Evolutionary conservation across 1,140 invertebrate species (phyloP).

Genomic region (Galleria mellonella): DNA sequence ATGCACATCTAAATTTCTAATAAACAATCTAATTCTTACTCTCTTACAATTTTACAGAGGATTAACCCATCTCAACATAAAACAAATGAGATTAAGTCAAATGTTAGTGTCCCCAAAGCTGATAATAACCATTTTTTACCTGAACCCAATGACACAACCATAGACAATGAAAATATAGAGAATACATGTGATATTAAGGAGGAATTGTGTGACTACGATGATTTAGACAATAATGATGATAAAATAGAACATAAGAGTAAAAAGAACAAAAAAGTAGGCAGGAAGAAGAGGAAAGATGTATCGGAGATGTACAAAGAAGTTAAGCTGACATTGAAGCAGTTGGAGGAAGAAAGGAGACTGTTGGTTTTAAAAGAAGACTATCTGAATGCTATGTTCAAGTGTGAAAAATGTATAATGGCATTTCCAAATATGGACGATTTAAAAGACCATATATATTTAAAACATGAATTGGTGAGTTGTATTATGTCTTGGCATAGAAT

Average conservation of each 20-base stretch:
- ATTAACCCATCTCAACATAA: too few species aligned
- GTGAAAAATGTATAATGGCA: constrained; percentile 40
- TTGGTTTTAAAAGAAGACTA: constrained; percentile 34
- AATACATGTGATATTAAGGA: background rate
- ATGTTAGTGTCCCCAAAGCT: too few species aligned
- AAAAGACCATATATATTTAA: constrained; percentile 37
- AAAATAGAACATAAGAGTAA: constrained; percentile 7
- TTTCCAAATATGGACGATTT: constrained; percentile 55
- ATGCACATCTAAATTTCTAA: too few species aligned
- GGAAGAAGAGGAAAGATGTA: constrained; percentile 2
- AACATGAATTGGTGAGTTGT: constrained; percentile 46
- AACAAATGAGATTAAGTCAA: too few species aligned
- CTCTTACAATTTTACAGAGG: too few species aligned
- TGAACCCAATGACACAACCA: too few species aligned
- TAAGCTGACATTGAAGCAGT: constrained; percentile 30
- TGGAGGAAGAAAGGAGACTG: constrained; percentile 34
- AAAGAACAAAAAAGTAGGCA: constrained; percentile 9
- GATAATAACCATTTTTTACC: too few species aligned
- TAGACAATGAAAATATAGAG: too few species aligned
- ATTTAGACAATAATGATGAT: constrained; percentile 4
- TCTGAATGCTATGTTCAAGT: constrained; percentile 52
- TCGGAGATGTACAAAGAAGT: constrained; percentile 30
- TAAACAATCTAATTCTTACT: too few species aligned
- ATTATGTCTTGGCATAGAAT: too few species aligned
- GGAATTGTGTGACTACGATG: background rate